phyloP scores from a whole-genome alignment of 2,797 vertebrate genomes.

The Peromyscus aztecus region DNA sequence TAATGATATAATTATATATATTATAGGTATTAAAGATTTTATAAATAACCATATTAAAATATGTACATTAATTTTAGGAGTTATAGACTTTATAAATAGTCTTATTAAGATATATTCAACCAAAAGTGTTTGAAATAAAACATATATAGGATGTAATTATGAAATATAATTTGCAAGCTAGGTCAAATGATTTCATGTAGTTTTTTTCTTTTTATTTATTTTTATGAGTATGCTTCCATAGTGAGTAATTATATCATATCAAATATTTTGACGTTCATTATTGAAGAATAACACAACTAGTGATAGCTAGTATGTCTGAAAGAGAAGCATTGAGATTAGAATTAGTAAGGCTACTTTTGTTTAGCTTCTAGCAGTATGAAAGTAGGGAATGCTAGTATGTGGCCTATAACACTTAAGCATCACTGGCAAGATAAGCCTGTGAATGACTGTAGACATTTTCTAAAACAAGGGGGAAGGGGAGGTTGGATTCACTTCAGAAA shows the following conservation, averaged over 20 bases:
- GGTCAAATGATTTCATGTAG: neutral
- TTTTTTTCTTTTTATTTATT: neutral
- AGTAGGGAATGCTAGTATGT: neutral
- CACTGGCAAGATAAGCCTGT: neutral
- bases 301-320: neutral
- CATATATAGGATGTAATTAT: neutral
- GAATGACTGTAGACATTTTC: neutral
- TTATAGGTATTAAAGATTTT: accelerated
- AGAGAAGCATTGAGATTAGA: neutral
- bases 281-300: neutral
- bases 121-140: neutral
- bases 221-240: neutral
- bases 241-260: neutral
- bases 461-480: neutral
- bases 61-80: neutral
- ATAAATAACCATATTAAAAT: neutral
- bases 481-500: too few species aligned
- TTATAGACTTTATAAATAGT: neutral
- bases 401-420: neutral
- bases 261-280: neutral
- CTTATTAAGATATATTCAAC: neutral
- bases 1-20: neutral
- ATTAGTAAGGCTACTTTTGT: neutral
- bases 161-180: neutral
- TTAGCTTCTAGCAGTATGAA: neutral